phyloP scores from a whole-genome alignment of 2,888 invertebrate genomes.

The Caenorhabditis angaria region DNA sequence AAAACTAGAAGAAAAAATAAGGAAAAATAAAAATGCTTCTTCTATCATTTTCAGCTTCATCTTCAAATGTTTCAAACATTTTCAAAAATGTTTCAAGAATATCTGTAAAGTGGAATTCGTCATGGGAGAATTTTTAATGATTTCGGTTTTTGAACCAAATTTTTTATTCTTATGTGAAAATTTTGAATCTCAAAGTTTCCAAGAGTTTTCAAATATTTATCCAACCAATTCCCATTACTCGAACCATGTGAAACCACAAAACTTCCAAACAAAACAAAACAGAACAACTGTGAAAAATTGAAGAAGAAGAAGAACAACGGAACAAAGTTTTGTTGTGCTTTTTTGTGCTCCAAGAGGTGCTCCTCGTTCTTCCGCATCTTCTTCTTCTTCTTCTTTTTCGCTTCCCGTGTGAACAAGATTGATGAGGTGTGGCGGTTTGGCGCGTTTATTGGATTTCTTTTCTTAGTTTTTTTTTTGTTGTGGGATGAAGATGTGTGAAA shows the following conservation, averaged over 20 bases:
- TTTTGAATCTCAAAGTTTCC: no score
- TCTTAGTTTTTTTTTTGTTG: background rate
- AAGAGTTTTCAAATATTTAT: no score
- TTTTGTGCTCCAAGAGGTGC: conserved; percentile 4
- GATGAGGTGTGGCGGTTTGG: conserved; percentile 3
- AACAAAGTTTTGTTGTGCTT: no score
- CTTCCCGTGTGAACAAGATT: conserved; percentile 7
- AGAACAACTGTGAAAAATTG: conserved; percentile 1
- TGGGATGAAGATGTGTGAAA: background rate
- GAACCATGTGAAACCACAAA: no score
- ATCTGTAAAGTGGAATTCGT: background rate
- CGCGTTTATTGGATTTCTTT: background rate
- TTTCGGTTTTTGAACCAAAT: no score
- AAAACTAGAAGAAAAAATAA: background rate
- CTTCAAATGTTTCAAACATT: conserved; percentile 10
- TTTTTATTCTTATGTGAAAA: no score
- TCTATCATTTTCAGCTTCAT: conserved; percentile 17
- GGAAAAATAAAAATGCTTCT: background rate
- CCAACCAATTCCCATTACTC: no score
- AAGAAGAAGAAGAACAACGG: background rate
- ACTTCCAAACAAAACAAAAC: background rate
- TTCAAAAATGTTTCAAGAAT: background rate
- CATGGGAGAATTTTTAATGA: no score
- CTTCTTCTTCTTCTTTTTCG: background rate
- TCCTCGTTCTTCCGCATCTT: no score